Evolutionary conservation across 1,140 invertebrate genomes (phyloP), one percentile per base, ranked within the genome.

Genomic region (Aradophagus sp.): DNA sequence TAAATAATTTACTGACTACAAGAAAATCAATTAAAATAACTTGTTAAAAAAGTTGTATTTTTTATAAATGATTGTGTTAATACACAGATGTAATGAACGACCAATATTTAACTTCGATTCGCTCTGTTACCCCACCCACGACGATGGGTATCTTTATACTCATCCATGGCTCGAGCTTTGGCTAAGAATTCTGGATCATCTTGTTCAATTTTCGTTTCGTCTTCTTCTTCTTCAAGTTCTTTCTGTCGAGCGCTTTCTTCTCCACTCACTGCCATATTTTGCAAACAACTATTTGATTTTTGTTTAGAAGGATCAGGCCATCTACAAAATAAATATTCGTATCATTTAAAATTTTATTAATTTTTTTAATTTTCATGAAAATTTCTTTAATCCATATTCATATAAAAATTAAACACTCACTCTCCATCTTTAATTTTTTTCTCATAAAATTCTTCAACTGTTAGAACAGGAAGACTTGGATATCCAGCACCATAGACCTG

Each of bases 401-500:
- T 6, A 16, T 38, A 23, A 53, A 32, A 34, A 41, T 12, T 50
- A 26, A n/a, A 10, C 23, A 87, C 89, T 88, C 79, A 94, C 88
- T 91, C 88, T 77, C 95, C 95, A 38, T 94, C 92, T 48, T 88
- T 86, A 0, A 95, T 89, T 72, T 95, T 89, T 83, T 97, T 89
- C 36, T 97, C 91, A 83, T 97, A 98, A 86, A 99, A 98, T 84
- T 99, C 97, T 77, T 98, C 92, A 0, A 99, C 93, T 0, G 95
- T 96, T 85, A 97, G 87, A 1, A 94, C 91, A 0, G 97, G 97
- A 50, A 98, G 80, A 78, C 94, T 92, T 0, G 97, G 97, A 89
- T 99, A 99, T 0, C 97, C 98, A 27, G 92, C 85, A 5, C 98
- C 98, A 87, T 91, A 98, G 1, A 99, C 94, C 62, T 95, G 89